phyloP scores from a whole-genome alignment of 2,797 vertebrate species.

The Nothura maculosa region DNA sequence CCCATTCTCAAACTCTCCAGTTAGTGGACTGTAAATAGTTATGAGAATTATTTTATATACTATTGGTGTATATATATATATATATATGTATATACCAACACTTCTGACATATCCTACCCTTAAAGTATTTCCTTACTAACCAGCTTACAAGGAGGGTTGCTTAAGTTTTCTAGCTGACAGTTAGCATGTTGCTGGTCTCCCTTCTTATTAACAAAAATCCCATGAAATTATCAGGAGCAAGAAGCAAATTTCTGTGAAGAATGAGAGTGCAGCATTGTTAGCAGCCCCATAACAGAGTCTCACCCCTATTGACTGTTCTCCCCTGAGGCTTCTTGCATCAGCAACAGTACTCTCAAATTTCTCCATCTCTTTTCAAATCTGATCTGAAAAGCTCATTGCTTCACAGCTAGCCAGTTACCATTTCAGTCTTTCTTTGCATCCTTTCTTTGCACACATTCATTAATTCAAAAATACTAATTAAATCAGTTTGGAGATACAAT shows the following conservation, averaged over 20 bases:
- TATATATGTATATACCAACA: no score
- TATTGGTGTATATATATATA: no score
- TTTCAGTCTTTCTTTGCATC: slow-evolving; percentile 9
- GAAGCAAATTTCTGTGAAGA: slow-evolving; percentile 38
- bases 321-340: slow-evolving; percentile 40
- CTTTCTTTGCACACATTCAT: background rate
- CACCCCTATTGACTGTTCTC: background rate
- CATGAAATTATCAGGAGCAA: slow-evolving; percentile 25
- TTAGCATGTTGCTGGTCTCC: slow-evolving; percentile 25
- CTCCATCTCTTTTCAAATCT: slow-evolving; percentile 16
- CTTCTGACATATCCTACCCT: background rate
- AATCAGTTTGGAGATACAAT: slow-evolving; percentile 19
- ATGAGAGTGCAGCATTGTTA: slow-evolving; percentile 32
- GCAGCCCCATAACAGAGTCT: background rate
- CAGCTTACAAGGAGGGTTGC: slow-evolving; percentile 26
- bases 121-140: slow-evolving; percentile 44
- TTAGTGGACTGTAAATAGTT: background rate
- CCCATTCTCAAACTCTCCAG: background rate
- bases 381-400: slow-evolving; percentile 5
- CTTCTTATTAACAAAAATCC: slow-evolving; percentile 57
- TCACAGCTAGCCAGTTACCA: background rate
- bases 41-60: slow-evolving; percentile 12
- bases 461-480: slow-evolving; percentile 34
- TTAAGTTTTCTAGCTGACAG: slow-evolving; percentile 47
- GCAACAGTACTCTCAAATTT: slow-evolving; percentile 23